Evolutionary conservation across 1,140 invertebrate genomes (phyloP).

Genomic region (Holcopasites calliopsidis): DNA sequence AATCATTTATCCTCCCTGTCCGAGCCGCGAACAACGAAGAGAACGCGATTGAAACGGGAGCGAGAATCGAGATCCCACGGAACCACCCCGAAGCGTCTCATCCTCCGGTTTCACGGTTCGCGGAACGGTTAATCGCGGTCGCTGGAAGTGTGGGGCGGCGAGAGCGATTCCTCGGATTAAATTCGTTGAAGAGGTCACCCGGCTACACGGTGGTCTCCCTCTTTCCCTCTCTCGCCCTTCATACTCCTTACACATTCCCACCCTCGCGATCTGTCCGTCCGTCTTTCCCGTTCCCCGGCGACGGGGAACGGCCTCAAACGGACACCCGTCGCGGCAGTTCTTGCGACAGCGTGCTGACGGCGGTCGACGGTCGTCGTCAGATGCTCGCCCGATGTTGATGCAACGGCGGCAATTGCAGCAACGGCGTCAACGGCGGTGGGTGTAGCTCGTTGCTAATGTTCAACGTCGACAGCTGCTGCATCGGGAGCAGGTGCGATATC

Average conservation of each 20-base stretch:
- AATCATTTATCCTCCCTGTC: neutral
- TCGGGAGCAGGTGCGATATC: slow-evolving; percentile 85
- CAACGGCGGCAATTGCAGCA: slow-evolving; percentile 79
- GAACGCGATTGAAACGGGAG: no score
- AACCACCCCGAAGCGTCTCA: no score
- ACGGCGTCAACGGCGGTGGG: slow-evolving; percentile 76
- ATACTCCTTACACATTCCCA: no score
- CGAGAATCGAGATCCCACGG: no score
- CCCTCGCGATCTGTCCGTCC: neutral
- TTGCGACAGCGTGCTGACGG: slow-evolving; percentile 62
- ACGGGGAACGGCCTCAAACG: slow-evolving; percentile 56
- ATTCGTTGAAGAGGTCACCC: slow-evolving; percentile 54
- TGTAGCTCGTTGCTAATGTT: slow-evolving; percentile 77
- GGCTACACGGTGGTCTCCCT: neutral
- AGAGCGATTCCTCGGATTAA: slow-evolving; percentile 29
- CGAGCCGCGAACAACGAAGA: neutral
- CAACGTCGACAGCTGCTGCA: slow-evolving; percentile 82
- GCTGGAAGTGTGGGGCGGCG: neutral
- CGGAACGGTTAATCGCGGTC: slow-evolving; percentile 9
- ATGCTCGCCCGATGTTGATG: slow-evolving; percentile 82
- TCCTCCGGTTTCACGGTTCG: neutral
- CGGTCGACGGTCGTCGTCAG: slow-evolving; percentile 74
- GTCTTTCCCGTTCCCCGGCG: neutral
- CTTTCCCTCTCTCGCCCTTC: neutral
- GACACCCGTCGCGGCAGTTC: slow-evolving; percentile 72